Evolutionary conservation across 2,113 vertebrate genomes (phyloP).

Genomic region (Cebidichthys violaceus): DNA sequence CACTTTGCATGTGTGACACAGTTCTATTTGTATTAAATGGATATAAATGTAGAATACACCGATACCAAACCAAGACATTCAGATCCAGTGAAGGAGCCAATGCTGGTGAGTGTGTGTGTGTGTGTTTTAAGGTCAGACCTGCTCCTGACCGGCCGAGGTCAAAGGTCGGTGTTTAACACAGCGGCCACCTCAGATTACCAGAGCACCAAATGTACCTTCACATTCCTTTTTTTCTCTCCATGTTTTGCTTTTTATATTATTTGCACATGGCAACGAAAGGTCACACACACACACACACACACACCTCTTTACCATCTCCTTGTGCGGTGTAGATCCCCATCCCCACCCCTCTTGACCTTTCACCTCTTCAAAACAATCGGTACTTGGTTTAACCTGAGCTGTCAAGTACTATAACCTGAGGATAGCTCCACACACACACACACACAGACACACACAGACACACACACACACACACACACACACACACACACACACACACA

Average conservation of each 20-base stretch:
- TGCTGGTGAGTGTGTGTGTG: background rate
- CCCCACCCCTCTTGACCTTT: conserved; percentile 70
- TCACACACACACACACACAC: conserved; percentile 5
- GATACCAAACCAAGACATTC: conserved; percentile 2
- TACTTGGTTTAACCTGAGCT: conserved; percentile 67
- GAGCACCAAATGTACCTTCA: conserved; percentile 29
- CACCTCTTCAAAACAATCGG: conserved; percentile 61
- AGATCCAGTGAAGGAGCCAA: background rate
- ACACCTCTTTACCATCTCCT: conserved; percentile 47
- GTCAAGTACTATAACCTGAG: conserved; percentile 66
- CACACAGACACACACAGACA: background rate
- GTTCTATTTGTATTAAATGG: no score
- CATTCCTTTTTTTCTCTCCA: conserved; percentile 31
- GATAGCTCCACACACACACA: conserved; percentile 21
- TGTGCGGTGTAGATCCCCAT: conserved; percentile 72
- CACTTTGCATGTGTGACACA: no score
- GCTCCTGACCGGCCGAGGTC: conserved; percentile 51
- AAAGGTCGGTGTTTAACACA: conserved; percentile 56
- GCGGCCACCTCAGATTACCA: conserved; percentile 38
- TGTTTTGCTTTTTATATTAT: conserved; percentile 58
- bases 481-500: background rate
- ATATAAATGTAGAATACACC: no score
- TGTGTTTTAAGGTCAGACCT: conserved; percentile 30
- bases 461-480: background rate
- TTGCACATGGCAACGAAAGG: conserved; percentile 49